Percentiles rank a stretch among this genome's conserved stretches.
phyloP scores from a whole-genome alignment of 2,888 invertebrate genomes.

The Drosophila putrida region DNA sequence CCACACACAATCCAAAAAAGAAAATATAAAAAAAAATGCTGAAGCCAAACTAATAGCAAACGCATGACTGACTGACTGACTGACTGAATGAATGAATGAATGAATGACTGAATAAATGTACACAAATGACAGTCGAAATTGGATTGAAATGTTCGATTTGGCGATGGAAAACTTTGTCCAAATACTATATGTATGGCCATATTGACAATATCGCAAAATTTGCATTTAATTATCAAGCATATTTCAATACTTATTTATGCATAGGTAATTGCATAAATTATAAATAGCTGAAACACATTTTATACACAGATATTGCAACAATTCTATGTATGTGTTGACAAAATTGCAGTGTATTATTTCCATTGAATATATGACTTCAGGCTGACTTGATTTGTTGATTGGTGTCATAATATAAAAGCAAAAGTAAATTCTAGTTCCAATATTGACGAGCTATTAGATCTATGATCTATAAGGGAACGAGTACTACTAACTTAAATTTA shows the following conservation, averaged over 20 bases:
- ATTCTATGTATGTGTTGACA: conserved; percentile 5
- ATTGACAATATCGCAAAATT: conserved; percentile 47
- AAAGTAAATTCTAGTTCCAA: neutral
- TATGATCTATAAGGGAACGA: no score
- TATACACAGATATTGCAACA: neutral
- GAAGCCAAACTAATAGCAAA: conserved; percentile 68
- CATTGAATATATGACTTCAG: neutral
- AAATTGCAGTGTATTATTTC: conserved; percentile 17
- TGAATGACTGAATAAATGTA: conserved; percentile 45
- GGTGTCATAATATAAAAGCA: neutral
- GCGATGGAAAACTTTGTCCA: conserved; percentile 31
- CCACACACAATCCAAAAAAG: neutral
- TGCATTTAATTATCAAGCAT: conserved; percentile 51
- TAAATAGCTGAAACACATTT: conserved; percentile 15
- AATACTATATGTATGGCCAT: neutral
- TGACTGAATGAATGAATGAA: conserved; percentile 29
- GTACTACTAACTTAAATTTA: neutral
- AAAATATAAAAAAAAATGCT: conserved; percentile 13
- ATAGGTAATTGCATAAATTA: conserved; percentile 55
- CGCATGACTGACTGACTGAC: conserved; percentile 26
- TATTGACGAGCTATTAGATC: neutral
- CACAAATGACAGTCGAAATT: conserved; percentile 39
- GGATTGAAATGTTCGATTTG: conserved; percentile 15
- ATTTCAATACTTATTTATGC: conserved; percentile 46
- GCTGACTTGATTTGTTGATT: conserved; percentile 3